phyloP scores from a whole-genome alignment of 2,888 invertebrate genomes.

The Lepidocyrtoides sp. region DNA sequence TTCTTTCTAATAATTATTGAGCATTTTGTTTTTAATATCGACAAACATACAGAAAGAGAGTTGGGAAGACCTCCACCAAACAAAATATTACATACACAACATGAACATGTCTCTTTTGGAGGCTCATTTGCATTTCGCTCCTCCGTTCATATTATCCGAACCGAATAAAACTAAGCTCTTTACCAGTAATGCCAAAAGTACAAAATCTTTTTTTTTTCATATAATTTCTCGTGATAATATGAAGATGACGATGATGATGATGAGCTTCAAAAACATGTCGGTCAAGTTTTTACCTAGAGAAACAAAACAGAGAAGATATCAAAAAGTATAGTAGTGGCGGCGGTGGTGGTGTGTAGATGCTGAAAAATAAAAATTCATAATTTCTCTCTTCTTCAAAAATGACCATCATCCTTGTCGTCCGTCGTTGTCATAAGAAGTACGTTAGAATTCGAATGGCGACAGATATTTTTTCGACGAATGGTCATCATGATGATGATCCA shows the following conservation, averaged over 20 bases:
- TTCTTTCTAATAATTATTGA: constrained; percentile 70
- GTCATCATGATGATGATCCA: constrained; percentile 46
- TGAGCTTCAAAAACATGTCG: constrained; percentile 64
- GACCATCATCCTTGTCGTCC: constrained; percentile 23
- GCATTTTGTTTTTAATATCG: constrained; percentile 74
- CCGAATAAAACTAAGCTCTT: background rate
- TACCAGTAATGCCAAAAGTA: background rate
- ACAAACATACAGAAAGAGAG: constrained; percentile 31
- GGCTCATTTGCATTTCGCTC: constrained; percentile 68
- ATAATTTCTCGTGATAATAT: background rate
- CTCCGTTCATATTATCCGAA: constrained; percentile 3
- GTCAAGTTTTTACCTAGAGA: constrained; percentile 58
- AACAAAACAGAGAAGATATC: background rate
- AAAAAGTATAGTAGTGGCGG: background rate
- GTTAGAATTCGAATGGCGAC: constrained; percentile 56
- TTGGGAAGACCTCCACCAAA: constrained; percentile 66
- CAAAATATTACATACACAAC: constrained; percentile 43
- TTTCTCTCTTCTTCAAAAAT: constrained; percentile 19
- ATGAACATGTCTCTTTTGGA: constrained; percentile 28
- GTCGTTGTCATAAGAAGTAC: constrained; percentile 39
- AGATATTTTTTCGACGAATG: constrained; percentile 54
- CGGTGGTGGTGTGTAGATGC: background rate
- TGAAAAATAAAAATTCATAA: constrained; percentile 26
- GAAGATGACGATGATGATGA: background rate
- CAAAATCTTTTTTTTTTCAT: background rate